Evolutionary conservation across 2,797 vertebrate species (phyloP).

Genomic region (Characodon lateralis): DNA sequence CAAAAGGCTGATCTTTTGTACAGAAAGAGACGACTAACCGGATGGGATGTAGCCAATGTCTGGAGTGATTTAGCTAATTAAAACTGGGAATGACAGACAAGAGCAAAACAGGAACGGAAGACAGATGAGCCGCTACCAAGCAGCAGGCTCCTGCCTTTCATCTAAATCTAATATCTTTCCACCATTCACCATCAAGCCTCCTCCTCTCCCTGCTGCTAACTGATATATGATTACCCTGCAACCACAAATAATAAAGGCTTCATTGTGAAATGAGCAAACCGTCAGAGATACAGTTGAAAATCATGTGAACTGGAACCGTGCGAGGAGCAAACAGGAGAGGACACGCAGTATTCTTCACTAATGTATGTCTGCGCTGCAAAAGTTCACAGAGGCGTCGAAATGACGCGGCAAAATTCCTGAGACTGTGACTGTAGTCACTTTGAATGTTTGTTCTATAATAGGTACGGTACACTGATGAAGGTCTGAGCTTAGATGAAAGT

Average conservation of each 20-base stretch:
- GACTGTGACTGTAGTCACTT: conserved; percentile 22
- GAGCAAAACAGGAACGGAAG: conserved; percentile 25
- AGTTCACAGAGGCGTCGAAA: conserved; percentile 13
- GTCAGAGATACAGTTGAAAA: conserved; percentile 7
- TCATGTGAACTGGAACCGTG: conserved; percentile 15
- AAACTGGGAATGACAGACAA: conserved; percentile 45
- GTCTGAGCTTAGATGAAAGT: conserved; percentile 24
- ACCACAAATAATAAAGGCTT: conserved; percentile 10
- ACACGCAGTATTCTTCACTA: conserved; percentile 10
- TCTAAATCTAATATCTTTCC: conserved; percentile 25
- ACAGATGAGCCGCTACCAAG: conserved; percentile 36
- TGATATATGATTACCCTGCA: conserved; percentile 18
- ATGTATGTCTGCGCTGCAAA: neutral
- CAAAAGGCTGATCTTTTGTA: conserved; percentile 48
- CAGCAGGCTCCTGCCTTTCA: conserved; percentile 41
- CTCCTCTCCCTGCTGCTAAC: conserved; percentile 6
- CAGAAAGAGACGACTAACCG: conserved; percentile 43
- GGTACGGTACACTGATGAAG: conserved; percentile 21
- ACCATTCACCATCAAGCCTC: conserved; percentile 20
- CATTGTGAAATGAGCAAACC: conserved; percentile 4
- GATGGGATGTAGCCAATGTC: conserved; percentile 47
- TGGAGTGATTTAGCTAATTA: conserved; percentile 50
- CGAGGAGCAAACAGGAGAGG: conserved; percentile 12
- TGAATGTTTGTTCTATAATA: conserved; percentile 38
- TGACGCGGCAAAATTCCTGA: conserved; percentile 11